Evolutionary conservation across 2,113 vertebrate genomes (phyloP).

Genomic region (Apus apus): DNA sequence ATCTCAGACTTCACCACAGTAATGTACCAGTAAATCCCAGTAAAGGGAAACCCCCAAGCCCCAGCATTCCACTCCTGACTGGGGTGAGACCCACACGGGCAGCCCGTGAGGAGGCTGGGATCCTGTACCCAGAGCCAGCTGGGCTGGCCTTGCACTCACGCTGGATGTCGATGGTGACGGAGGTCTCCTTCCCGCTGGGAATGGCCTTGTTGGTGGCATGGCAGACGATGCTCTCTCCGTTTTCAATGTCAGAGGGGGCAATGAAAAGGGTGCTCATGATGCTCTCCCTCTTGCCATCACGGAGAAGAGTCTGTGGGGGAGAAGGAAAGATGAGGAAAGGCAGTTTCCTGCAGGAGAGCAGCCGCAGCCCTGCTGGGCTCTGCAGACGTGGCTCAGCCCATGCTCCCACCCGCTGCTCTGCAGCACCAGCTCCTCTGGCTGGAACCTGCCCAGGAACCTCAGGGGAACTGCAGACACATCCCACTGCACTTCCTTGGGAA

Average conservation of each 20-base stretch:
- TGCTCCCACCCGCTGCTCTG: too few relatives aligned
- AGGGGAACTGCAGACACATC: neutral
- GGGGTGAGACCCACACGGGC: rapidly evolving
- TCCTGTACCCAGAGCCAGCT: neutral
- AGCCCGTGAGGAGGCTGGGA: too few relatives aligned
- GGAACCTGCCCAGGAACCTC: neutral
- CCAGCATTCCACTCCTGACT: neutral
- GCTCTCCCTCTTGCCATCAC: conserved; percentile 91
- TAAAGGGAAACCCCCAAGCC: neutral
- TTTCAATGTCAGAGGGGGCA: conserved; percentile 90
- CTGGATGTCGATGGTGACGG: conserved; percentile 95
- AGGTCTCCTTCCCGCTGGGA: conserved; percentile 92
- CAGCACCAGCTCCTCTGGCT: neutral
- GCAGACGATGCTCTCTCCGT: conserved; percentile 91
- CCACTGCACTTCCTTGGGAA: neutral
- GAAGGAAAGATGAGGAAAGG: neutral
- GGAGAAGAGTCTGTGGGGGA: conserved; percentile 83
- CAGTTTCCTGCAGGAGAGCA: neutral
- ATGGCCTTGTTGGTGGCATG: conserved; percentile 95
- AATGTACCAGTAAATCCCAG: neutral
- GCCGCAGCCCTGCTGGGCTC: neutral
- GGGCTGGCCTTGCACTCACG: conserved; percentile 78
- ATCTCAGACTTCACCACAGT: neutral
- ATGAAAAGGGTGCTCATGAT: conserved; percentile 94
- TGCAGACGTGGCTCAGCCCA: neutral